Evolutionary conservation across 2,888 invertebrate species (phyloP).

Genomic region (Torymus auratus): DNA sequence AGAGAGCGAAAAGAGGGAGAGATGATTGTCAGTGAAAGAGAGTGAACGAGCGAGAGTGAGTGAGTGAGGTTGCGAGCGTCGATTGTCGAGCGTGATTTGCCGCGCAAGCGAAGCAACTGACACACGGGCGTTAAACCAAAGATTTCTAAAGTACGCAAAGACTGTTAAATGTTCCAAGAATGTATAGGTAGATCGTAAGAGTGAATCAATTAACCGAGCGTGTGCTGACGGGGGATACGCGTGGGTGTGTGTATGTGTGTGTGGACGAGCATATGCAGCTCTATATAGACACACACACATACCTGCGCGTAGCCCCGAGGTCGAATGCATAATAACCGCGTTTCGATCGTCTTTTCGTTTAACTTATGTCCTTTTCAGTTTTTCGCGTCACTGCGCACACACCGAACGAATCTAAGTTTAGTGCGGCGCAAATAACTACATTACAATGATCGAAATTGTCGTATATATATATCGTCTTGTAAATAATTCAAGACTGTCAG

Average conservation of each 20-base stretch:
- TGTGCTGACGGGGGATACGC: too few species aligned
- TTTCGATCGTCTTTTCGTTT: constrained; percentile 10
- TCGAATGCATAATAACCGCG: constrained; percentile 6
- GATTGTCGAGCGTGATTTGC: constrained; percentile 6
- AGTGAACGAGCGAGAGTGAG: too few species aligned
- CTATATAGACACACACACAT: not conserved
- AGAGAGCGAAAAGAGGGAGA: not conserved
- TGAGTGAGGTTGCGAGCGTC: not conserved
- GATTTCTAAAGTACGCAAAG: constrained; percentile 66
- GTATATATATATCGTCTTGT: constrained; percentile 14
- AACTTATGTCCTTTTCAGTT: not conserved
- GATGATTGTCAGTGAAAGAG: not conserved
- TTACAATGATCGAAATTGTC: not conserved
- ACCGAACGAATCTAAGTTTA: not conserved
- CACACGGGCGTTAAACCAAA: constrained; percentile 42
- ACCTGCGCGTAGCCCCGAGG: not conserved
- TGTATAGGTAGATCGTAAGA: constrained; percentile 65
- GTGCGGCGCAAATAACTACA: constrained; percentile 6
- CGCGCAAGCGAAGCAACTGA: constrained; percentile 9
- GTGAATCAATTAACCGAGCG: constrained; percentile 59
- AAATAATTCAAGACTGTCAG: constrained; percentile 44
- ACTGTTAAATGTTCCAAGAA: constrained; percentile 70
- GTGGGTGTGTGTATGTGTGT: constrained; percentile 37
- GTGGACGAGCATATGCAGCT: not conserved
- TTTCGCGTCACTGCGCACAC: not conserved